Conservation (phyloP, 2,888 invertebrate genomes). For the Amiota mariae region DNA sequence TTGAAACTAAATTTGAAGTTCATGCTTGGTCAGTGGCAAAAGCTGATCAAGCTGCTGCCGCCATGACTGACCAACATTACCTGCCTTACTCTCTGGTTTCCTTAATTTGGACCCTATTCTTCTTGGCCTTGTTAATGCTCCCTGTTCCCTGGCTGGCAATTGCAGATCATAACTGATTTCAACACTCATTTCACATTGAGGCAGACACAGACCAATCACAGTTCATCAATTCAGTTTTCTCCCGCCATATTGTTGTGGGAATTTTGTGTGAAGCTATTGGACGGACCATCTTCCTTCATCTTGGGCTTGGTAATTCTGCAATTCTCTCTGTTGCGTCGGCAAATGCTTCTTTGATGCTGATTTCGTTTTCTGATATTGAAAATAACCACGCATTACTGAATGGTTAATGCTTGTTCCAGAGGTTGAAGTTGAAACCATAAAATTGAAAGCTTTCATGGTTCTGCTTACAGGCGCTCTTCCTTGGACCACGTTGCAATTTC, state of each 20-base stretch:
- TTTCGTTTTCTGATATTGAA: conserved; percentile 69
- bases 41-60: not conserved
- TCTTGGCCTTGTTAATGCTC: not conserved
- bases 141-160: conserved; percentile 6
- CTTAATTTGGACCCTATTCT: not conserved
- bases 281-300: not conserved
- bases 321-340: conserved; percentile 46
- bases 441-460: not conserved
- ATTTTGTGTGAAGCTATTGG: conserved; percentile 37
- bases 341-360: conserved; percentile 64
- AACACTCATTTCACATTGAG: conserved; percentile 15
- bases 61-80: conserved; percentile 20
- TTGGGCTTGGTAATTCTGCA: conserved; percentile 18
- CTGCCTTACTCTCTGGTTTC: not conserved
- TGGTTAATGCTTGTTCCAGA: conserved; percentile 14
- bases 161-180: conserved; percentile 29
- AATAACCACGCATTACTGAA: conserved; percentile 64
- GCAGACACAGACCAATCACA: conserved; percentile 58
- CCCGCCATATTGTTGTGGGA: conserved; percentile 66
- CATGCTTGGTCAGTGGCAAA: not conserved
- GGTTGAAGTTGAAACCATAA: conserved; percentile 41
- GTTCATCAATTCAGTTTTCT: conserved; percentile 66
- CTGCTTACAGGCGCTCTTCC: not conserved
- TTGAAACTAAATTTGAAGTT: too few relatives aligned
- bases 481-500: not conserved